Evolutionary conservation across 2,113 vertebrate species (phyloP), one percentile per base, ranked within the genome.

Genomic region (Caracal caracal): DNA sequence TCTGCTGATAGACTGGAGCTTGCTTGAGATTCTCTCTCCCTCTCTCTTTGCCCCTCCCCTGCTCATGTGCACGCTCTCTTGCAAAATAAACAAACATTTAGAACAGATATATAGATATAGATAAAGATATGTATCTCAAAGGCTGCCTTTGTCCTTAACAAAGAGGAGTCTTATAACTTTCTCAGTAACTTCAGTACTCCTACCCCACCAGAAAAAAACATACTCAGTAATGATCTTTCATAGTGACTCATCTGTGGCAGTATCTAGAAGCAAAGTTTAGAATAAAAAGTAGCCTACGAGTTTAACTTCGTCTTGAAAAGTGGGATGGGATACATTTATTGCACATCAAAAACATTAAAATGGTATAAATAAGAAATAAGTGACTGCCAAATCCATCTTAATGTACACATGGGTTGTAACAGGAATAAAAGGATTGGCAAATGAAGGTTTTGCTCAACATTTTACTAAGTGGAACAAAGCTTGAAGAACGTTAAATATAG

Each of bases 151-250:
- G 40, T 24, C 33, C 35, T 26, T 26, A 40, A 61, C 19, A 65
- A 65, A 59, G 75, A 40, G 22, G 92, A 70, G 22, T 2, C 0
- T 79, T n/a, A 40, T 9, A n/a, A 28, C 15, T 85, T 70, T 71
- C 49, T n/a, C 47, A 51, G 15, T 49, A 24, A 35, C 1, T 16
- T 26, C 1, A 19, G 33, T 15, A 1, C 16, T 19, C 37, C 33
- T 24, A 15, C 26, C 26, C 40, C 13, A 30, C 28, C 6, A n/a
- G 82, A 82, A 22, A 59, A 59, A 70, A 28, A 5, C 40, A 33
- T 3, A 37, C 30, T 16, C 6, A 15, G 43, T 22, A 2, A 12
- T 40, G 0, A 2, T 4, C 47, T 9, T 85, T 5, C 10, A 37
- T 13, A 0, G 59, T 47, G 78, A 85, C 61, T 75, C 65, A 35